Evolutionary conservation across 2,888 invertebrate species (phyloP), one percentile per base, ranked within the genome.

Genomic region (Eupithecia vulgata): DNA sequence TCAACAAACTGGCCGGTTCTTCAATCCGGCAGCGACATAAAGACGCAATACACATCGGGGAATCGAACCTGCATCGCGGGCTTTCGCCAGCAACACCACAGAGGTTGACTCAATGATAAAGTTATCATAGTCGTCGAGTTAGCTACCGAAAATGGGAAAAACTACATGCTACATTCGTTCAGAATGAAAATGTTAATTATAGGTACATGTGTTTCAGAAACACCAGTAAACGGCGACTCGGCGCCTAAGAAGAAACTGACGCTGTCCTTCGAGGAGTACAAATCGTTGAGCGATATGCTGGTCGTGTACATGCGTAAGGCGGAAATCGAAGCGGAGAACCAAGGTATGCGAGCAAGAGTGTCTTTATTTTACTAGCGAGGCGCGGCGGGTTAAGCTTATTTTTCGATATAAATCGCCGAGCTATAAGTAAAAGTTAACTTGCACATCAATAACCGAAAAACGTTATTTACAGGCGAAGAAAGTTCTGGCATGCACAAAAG

Each of bases 181-280:
- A n/a, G 6, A 45, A n/a, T 52, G 10, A 52, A 21, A 52, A 21
- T 21, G 2, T 13, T 15, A 48, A 12, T 5, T 15, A 42, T 15
- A 1, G 17, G 12, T n/a, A 8, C 8, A 34, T 34, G 4, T 61
- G 15, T 78, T 79, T n/a, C 81, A 89, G 91, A 88, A 34, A 79
- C 84, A 0, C 84, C 84, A 68, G 84, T 82, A 2, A 92, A 91
- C 70, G 90, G 91, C 8, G 93, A 91, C 68, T 81, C 91, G 0
- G 85, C 91, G 0, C 90, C 95, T 0, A 97, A 97, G 88, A 97
- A 97, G 90, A 97, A 97, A 83, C 88, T 97, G 35, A 96, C 96
- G 0, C 87, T 99, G 66, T 97, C 98, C 1, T 99, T 98, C 85
- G 99, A 99, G 81, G 98, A 99, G 78, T 99, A 99, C 93, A 98